These are phyloP conservation scores for Riptortus pedestris DNA, from an alignment of 1,140 invertebrate species.

Conservation along the genomic window DNA sequence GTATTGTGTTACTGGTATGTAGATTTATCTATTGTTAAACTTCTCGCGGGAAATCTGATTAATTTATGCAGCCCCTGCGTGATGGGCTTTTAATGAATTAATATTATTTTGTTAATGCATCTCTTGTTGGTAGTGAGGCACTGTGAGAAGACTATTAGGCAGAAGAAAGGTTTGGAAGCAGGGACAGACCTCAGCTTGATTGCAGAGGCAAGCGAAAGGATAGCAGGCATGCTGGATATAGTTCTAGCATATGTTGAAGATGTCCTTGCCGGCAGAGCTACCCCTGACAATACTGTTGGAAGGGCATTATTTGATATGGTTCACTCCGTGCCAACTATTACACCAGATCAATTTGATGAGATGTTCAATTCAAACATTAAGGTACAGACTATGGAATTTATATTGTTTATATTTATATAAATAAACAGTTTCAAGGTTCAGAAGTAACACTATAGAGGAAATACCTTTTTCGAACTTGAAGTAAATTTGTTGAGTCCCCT, in stretches of 20 bases:
- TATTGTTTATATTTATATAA: background rate
- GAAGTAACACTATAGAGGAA: background rate
- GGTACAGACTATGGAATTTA: constrained; percentile 38
- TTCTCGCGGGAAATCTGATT: too few relatives aligned
- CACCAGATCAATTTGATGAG: constrained; percentile 77
- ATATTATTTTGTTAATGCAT: too few relatives aligned
- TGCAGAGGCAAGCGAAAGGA: constrained; percentile 63
- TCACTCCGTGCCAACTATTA: constrained; percentile 81
- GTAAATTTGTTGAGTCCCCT: too few relatives aligned
- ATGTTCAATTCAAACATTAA: constrained; percentile 95
- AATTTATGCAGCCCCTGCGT: too few relatives aligned
- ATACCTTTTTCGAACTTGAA: background rate
- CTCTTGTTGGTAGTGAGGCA: constrained; percentile 57
- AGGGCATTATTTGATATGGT: constrained; percentile 78
- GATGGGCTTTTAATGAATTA: too few relatives aligned
- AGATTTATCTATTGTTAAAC: too few relatives aligned
- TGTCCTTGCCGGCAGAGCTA: constrained; percentile 55
- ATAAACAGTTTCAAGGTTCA: background rate
- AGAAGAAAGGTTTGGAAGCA: constrained; percentile 54
- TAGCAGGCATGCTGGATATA: constrained; percentile 64
- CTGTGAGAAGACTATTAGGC: constrained; percentile 57
- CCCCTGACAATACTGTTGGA: constrained; percentile 70
- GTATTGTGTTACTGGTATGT: too few relatives aligned
- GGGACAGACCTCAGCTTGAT: constrained; percentile 78
- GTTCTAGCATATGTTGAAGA: constrained; percentile 83